These are phyloP conservation scores for Gracilinanus agilis DNA, from an alignment of 2,113 vertebrate species.

Conservation along the genomic window DNA sequence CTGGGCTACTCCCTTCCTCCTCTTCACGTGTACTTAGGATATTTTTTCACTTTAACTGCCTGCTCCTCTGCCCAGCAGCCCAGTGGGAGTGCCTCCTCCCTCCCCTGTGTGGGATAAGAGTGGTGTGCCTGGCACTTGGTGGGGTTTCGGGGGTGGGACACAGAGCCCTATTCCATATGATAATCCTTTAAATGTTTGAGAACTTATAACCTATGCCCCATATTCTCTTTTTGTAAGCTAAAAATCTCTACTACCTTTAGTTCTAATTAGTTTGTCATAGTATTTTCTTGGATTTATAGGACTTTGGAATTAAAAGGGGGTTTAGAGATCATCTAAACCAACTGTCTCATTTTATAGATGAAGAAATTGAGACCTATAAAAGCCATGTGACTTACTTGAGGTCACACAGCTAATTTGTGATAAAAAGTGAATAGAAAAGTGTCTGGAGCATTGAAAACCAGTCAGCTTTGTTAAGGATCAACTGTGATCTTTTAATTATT, in stretches of 20 bases:
- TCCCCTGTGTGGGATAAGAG: too few relatives aligned
- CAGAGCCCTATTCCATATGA: background rate
- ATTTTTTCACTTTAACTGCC: too few relatives aligned
- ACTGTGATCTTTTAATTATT: constrained; percentile 38
- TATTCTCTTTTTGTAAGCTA: background rate
- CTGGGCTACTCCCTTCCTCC: too few relatives aligned
- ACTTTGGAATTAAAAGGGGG: background rate
- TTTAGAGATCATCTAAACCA: background rate
- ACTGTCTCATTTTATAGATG: background rate
- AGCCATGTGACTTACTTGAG: background rate
- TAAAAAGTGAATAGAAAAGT: background rate
- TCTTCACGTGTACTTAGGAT: too few relatives aligned
- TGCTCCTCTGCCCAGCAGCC: too few relatives aligned
- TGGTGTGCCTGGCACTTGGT: too few relatives aligned
- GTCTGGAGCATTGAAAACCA: background rate
- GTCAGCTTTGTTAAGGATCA: constrained; percentile 18
- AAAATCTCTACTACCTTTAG: background rate
- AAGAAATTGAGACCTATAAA: background rate
- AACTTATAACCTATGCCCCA: background rate
- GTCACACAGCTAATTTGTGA: background rate
- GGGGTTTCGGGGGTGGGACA: too few relatives aligned
- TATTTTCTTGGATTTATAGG: background rate
- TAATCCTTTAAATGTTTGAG: background rate
- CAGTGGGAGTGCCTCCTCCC: too few relatives aligned
- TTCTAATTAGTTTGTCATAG: background rate